Evolutionary conservation across 1,140 invertebrate species (phyloP).

Genomic region (Tetranychus cinnabarinus): DNA sequence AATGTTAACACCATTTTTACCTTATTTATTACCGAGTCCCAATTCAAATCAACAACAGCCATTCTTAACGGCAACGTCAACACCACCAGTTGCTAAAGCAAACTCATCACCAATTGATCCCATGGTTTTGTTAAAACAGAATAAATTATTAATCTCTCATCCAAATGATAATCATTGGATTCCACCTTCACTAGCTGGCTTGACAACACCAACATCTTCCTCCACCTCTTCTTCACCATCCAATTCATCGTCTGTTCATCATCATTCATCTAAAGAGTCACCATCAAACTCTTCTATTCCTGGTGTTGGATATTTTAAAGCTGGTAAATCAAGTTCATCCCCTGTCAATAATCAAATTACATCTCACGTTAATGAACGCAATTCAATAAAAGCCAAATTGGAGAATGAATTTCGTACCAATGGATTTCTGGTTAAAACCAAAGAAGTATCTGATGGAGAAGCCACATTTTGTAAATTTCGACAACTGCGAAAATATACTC

Average conservation of each 20-base stretch:
- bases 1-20: neutral
- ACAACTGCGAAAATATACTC: constrained; percentile 66
- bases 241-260: neutral
- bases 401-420: constrained; percentile 79
- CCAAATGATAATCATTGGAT: too few species aligned
- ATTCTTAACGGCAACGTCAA: neutral
- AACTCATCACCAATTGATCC: neutral
- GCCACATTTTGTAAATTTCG: constrained; percentile 80
- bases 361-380: constrained; percentile 37
- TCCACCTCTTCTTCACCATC: too few species aligned
- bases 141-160: too few species aligned
- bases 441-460: constrained; percentile 67
- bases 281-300: neutral
- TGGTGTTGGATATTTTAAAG: neutral
- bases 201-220: too few species aligned
- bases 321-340: neutral
- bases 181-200: neutral
- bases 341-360: neutral
- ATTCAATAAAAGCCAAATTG: constrained; percentile 50
- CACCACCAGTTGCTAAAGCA: neutral
- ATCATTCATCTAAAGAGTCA: neutral
- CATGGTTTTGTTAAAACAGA: too few species aligned
- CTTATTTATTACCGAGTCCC: neutral
- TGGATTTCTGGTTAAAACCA: constrained; percentile 71
- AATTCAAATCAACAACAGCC: too few species aligned